Conservation (phyloP, 37 sponge, comb jelly and placozoan species). For the Chondrilla cf. caribensis region DNA sequence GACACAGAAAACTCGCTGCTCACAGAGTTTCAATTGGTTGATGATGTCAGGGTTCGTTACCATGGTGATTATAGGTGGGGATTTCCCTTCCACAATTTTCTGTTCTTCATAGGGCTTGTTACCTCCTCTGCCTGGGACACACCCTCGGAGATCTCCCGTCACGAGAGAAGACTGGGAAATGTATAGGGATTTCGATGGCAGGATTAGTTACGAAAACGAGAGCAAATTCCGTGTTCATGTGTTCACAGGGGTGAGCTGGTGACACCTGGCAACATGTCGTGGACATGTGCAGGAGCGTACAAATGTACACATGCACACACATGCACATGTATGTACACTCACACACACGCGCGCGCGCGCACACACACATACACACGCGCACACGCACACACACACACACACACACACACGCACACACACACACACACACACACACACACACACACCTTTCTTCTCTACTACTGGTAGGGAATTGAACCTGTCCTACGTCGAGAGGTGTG, state of each 20-base stretch:
- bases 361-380: no score
- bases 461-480: conserved; percentile 71
- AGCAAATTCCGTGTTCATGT: conserved; percentile 59
- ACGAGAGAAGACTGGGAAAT: conserved; percentile 75
- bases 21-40: conserved; percentile 64
- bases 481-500: conserved; percentile 76
- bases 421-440: no score
- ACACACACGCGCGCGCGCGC: no score
- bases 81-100: background rate
- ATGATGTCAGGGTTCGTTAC: conserved; percentile 58
- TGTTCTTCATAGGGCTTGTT: conserved; percentile 40
- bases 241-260: conserved; percentile 68
- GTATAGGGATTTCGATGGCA: conserved; percentile 60
- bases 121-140: conserved; percentile 32
- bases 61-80: background rate
- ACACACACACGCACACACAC: no score
- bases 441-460: background rate
- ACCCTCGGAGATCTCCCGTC: conserved; percentile 51
- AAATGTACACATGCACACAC: no score
- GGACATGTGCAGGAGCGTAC: no score
- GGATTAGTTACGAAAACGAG: conserved; percentile 38
- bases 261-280: background rate
- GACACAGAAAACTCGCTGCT: conserved; percentile 69
- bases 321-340: no score
- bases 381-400: no score